A percentile compares a stretch with the other conserved stretches of the same genome.
Evolutionary conservation across 2,113 vertebrate genomes (phyloP).

Genomic region (Poecile atricapillus): DNA sequence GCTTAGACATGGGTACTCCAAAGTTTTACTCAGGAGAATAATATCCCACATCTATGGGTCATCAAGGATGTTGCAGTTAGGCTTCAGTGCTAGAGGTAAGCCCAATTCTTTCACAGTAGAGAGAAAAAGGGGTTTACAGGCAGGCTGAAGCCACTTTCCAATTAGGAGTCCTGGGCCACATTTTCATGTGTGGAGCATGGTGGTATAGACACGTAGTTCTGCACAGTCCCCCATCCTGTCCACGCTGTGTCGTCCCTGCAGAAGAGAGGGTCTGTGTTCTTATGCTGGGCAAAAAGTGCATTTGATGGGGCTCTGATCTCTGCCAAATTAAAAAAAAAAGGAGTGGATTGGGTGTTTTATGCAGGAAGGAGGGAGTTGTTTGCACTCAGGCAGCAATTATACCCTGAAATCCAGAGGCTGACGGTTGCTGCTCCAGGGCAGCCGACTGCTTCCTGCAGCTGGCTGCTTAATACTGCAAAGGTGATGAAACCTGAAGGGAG

Average conservation of each 20-base stretch:
- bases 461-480: constrained; percentile 72
- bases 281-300: neutral
- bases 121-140: neutral
- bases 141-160: neutral
- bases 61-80: neutral
- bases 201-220: neutral
- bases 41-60: neutral
- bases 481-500: constrained; percentile 76
- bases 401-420: constrained; percentile 61
- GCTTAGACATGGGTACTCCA: neutral
- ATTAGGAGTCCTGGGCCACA: rapidly evolving
- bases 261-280: neutral
- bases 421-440: constrained; percentile 70
- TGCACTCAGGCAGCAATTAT: constrained; percentile 69
- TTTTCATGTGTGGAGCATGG: neutral
- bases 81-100: neutral
- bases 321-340: neutral
- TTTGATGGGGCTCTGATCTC: constrained; percentile 26
- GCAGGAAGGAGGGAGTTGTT: constrained; percentile 21
- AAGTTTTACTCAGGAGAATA: neutral
- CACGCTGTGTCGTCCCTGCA: neutral
- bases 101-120: neutral
- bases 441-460: constrained; percentile 66
- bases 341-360: neutral
- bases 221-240: neutral